Evolutionary conservation across 2,797 vertebrate genomes (phyloP), one percentile per base, ranked within the genome.

Genomic region (Poecilia velifera): DNA sequence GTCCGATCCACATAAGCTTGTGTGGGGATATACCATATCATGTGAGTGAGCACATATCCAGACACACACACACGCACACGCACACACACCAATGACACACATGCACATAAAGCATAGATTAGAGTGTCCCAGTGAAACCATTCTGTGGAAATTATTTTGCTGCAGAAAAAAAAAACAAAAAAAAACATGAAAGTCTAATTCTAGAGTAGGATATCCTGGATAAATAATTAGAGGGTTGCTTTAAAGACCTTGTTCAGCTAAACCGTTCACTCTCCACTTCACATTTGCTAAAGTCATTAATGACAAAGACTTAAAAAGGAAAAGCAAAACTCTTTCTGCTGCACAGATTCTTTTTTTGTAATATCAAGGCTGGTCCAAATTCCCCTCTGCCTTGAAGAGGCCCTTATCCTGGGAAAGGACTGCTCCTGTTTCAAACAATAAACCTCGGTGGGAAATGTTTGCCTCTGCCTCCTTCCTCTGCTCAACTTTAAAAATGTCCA

Each of bases 211-310:
- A 95, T 94, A 95, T 95, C 93, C 95, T 95, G 95, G 95, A 95
- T 94, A 96, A 96, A 96, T 95, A 96, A 95, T 95, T 95, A 95
- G 93, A 94, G 93, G 92, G 91, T 86, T 94, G 82, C 92, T 95
- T 95, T 95, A 93, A 96, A 95, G 94, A 91, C 90, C 89, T 84
- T 77, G 85, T 88, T 86, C 87, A 90, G 88, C 87, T 80, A 81
- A 91, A 86, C 89, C 85, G 90, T 94, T 95, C 91, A 92, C 91
- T 95, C 91, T 88, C 83, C 86, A 89, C 91, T 93, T 94, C 90
- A 95, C 95, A 95, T 96, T 95, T 96, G 95, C 92, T 95, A 94
- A 96, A 96, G 94, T 96, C 96, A 96, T 96, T 96, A 96, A 96
- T 95, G 95, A 96, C 94, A 95, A 95, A 95, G 91, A 94, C 92